Base-by-base conservation (phyloP, 2,797 vertebrate genomes). In the Clarias laeviceps region DNA sequence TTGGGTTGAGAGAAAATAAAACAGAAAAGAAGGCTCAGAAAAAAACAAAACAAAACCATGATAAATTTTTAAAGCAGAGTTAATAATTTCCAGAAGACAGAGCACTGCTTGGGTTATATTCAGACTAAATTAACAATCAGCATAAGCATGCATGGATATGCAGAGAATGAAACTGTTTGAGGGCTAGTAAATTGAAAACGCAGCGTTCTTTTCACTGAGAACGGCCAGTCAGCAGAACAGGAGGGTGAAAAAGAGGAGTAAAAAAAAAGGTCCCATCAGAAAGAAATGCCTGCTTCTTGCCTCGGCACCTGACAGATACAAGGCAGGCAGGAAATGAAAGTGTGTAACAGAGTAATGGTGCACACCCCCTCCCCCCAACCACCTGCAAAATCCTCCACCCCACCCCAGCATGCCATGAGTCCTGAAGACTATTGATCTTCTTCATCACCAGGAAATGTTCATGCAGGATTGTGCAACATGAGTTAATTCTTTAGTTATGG, bases 181-280 rank as follows among this genome's bases (percentile, higher is more conserved):
- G 65, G 64, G 80, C 45, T 82, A 68, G 80, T 57, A 61, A 73
- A 83, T 74, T 83, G 82, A 83, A 83, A 70, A 74, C 50, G 15
- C 68, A 61, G 40, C 54, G 2, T 73, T 64, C n/a, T 77, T 80
- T 84, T 84, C 83, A 56, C 82, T 83, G 87, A 87, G 92, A 93
- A 86, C 61, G 85, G 54, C 85, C 86, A 87, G 88, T 95, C 92
- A 94, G 94, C 93, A 94, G 87, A 93, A 92, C 87, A 89, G 83
- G 90, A 86, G 81, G 72, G 85, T 88, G 82, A 61, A 57, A 59
- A 40, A 64, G 62, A 59, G 65, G 22, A 64, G 69, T n/a, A 78
- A 78, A 57, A 85, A 57, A 85, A 85, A 80, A 50, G 18, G 72
- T 91, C 88, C 89, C 89, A 88, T 93, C 91, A 91, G 87, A 89